Conservation (phyloP, 2,888 invertebrate genomes). For the Tinea pellionella region DNA sequence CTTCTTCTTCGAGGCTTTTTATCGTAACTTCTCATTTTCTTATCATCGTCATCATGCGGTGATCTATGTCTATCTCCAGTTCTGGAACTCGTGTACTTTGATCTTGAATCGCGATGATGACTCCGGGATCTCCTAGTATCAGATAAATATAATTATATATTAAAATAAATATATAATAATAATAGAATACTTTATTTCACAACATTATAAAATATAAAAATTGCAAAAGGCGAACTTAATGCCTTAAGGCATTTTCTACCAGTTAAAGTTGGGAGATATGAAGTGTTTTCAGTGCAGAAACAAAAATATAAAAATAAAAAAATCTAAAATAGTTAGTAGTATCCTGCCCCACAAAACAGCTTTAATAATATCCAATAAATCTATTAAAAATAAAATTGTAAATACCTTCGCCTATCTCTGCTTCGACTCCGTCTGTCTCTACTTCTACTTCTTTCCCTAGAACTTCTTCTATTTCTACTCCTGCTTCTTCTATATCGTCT, state of each 20-base stretch:
- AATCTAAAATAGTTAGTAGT: too few relatives aligned
- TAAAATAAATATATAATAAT: too few relatives aligned
- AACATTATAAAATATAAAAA: too few relatives aligned
- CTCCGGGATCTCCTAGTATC: conserved; percentile 23
- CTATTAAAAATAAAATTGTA: background rate
- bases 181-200: too few relatives aligned
- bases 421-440: conserved; percentile 22
- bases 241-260: too few relatives aligned
- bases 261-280: too few relatives aligned
- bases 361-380: too few relatives aligned
- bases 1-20: conserved; percentile 44
- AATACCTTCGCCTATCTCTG: conserved; percentile 24
- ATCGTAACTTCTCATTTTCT: conserved; percentile 31
- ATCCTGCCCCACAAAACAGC: too few relatives aligned
- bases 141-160: too few relatives aligned
- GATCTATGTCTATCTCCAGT: conserved; percentile 25
- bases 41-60: background rate
- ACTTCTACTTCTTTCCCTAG: conserved; percentile 17
- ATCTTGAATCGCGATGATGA: conserved; percentile 20
- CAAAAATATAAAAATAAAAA: too few relatives aligned
- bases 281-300: too few relatives aligned
- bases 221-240: too few relatives aligned
- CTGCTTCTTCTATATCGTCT: conserved; percentile 22
- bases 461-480: conserved; percentile 20
- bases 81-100: conserved; percentile 22